phyloP scores from a whole-genome alignment of 2,113 vertebrate genomes.

The Otocyon megalotis region DNA sequence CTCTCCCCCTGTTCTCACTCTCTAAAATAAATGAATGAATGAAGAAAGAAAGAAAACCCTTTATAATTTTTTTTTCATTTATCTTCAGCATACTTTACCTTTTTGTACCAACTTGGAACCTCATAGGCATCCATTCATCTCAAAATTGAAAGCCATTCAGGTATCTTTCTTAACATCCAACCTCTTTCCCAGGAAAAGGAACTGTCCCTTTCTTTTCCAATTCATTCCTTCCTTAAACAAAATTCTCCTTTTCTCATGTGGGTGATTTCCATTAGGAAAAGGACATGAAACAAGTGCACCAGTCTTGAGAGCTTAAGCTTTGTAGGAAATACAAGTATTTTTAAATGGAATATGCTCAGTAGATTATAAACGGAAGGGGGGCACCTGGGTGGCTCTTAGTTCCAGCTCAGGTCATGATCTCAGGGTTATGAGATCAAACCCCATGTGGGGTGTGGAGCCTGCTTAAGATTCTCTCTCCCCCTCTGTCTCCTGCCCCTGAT shows the following conservation, averaged over 20 bases:
- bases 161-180: not conserved
- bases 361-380: not conserved
- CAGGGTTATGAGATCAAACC: not conserved
- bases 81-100: not conserved
- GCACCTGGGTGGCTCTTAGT: not conserved
- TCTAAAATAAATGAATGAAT: not conserved
- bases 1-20: not conserved
- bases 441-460: not conserved
- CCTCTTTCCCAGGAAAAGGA: not conserved
- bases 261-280: conserved; percentile 15
- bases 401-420: not conserved
- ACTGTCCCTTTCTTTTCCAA: not conserved
- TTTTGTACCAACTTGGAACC: not conserved
- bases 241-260: not conserved
- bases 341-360: not conserved
- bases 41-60: no score
- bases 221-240: conserved; percentile 4
- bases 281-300: not conserved
- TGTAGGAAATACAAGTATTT: not conserved
- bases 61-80: not conserved
- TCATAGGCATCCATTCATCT: not conserved
- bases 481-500: not conserved
- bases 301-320: not conserved
- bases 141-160: conserved; percentile 24
- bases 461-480: not conserved